Base-by-base conservation (phyloP, 1,140 invertebrate genomes). In the Euura saliciscinereae region DNA sequence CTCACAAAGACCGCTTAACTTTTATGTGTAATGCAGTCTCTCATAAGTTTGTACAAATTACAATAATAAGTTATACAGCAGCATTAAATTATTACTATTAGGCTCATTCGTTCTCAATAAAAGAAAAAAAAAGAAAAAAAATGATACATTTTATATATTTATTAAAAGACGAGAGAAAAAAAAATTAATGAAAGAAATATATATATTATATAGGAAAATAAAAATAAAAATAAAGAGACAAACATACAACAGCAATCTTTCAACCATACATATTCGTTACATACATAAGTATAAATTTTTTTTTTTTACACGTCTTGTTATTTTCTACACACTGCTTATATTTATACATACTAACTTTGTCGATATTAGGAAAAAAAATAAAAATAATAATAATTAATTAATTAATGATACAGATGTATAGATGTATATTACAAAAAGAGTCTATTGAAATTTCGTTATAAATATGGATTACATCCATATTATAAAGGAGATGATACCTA, bases 41-140 rank as follows among this genome's bases (percentile, higher is more conserved):
- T 75, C 76, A 80, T 83, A 84, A 83, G 81, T 84, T 83, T 83
- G 81, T 83, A 84, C 83, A 84, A 79, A 79, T 84, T 84, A 82
- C 82, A 83, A 59, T 59, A 59, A 82, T 81, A 83, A 83, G 80
- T 83, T 83, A 83, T 75, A 80, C 80, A 84, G 82, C 80, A 80
- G 78, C 78, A 76, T 79, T 82, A 80, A 28, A 28, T 28, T 28
- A 79, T 78, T 75, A 77, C 76, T 76, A 81, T 83, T 83, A 80
- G 81, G 80, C 82, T 80, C 79, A 79, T 78, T 79, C 82, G 77
- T 81, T 77, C 79, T 28, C 28, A 28, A 28, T 28, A 28, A 28
- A 28, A 28, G 68, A 80, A 79, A 81, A 28, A 28, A 28, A 28
- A 28, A 79, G 80, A 28, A 28, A 28, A 28, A 28, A 28, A 28